phyloP scores from a whole-genome alignment of 2,113 vertebrate genomes.

The Colossoma macropomum region DNA sequence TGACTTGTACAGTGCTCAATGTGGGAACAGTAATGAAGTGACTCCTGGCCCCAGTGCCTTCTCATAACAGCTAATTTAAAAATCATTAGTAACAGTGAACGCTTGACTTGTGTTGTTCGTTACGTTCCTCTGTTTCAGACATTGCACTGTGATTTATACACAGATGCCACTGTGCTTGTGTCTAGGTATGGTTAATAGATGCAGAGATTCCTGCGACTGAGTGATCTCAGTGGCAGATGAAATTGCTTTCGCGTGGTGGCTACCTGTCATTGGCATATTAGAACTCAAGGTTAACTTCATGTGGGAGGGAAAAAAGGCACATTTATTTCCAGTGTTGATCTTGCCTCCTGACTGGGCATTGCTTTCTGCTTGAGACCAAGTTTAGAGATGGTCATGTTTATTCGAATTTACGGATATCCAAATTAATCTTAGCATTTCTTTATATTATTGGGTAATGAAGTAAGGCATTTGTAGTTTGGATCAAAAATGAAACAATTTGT shows the following conservation, averaged over 20 bases:
- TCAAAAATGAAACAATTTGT: too few relatives aligned
- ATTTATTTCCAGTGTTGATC: slow-evolving; percentile 43
- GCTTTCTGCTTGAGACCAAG: background rate
- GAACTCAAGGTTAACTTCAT: slow-evolving; percentile 59
- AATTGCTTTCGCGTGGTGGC: slow-evolving; percentile 60
- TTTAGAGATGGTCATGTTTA: background rate
- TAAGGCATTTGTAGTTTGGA: too few relatives aligned
- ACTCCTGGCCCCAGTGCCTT: slow-evolving; percentile 67
- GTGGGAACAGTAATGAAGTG: slow-evolving; percentile 75
- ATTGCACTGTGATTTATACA: slow-evolving; percentile 65
- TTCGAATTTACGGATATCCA: background rate
- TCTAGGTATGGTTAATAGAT: slow-evolving; percentile 46
- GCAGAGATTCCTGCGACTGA: slow-evolving; percentile 54
- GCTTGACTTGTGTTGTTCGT: slow-evolving; percentile 72
- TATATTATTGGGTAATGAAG: too few relatives aligned
- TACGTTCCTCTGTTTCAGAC: slow-evolving; percentile 63
- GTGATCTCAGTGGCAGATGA: slow-evolving; percentile 56
- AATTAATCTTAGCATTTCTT: background rate
- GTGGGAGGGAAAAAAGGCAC: slow-evolving; percentile 41
- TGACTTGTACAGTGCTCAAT: slow-evolving; percentile 58
- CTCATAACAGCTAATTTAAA: slow-evolving; percentile 75
- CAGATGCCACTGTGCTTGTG: slow-evolving; percentile 51
- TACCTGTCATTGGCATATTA: slow-evolving; percentile 55
- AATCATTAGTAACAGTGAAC: slow-evolving; percentile 72
- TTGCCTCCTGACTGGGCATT: background rate